Percentiles rank a stretch among this genome's conserved stretches.
phyloP scores from a whole-genome alignment of 2,888 invertebrate species.

The Ophion ventricosus region DNA sequence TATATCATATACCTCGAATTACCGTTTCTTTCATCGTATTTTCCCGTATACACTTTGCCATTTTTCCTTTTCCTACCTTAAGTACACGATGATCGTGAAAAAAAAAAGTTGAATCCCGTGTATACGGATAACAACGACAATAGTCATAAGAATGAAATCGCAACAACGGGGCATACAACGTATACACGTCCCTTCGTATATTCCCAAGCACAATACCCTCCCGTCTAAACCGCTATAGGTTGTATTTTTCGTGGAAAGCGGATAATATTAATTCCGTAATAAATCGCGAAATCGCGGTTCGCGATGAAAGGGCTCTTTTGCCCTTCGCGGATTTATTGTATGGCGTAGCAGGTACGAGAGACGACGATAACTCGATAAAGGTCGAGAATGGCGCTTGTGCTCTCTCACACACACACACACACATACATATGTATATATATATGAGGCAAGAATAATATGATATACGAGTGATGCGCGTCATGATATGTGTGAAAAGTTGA shows the following conservation, averaged over 20 bases:
- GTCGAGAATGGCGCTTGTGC: slow-evolving; percentile 61
- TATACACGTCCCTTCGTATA: neutral
- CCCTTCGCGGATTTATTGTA: slow-evolving; percentile 74
- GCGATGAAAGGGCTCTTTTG: slow-evolving; percentile 55
- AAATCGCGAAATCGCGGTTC: slow-evolving; percentile 69
- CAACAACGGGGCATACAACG: neutral
- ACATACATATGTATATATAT: neutral
- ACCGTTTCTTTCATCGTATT: neutral
- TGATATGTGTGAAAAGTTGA: slow-evolving; percentile 42
- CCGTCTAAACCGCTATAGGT: neutral
- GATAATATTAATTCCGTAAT: slow-evolving; percentile 76
- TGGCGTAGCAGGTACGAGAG: slow-evolving; percentile 72
- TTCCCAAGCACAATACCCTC: neutral
- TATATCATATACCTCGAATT: no score
- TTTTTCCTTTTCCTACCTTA: neutral
- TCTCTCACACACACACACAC: neutral
- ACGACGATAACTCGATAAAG: slow-evolving; percentile 79
- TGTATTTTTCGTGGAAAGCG: slow-evolving; percentile 66
- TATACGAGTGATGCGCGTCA: slow-evolving; percentile 22
- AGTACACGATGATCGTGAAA: neutral
- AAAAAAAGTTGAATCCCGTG: neutral
- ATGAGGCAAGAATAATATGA: neutral
- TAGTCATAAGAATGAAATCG: neutral
- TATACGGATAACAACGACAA: neutral
- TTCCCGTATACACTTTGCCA: neutral